A percentile compares a stretch with the other conserved stretches of the same genome.
Evolutionary conservation across 2,888 invertebrate genomes (phyloP).

Genomic region (Synanthedon tipuliformis): DNA sequence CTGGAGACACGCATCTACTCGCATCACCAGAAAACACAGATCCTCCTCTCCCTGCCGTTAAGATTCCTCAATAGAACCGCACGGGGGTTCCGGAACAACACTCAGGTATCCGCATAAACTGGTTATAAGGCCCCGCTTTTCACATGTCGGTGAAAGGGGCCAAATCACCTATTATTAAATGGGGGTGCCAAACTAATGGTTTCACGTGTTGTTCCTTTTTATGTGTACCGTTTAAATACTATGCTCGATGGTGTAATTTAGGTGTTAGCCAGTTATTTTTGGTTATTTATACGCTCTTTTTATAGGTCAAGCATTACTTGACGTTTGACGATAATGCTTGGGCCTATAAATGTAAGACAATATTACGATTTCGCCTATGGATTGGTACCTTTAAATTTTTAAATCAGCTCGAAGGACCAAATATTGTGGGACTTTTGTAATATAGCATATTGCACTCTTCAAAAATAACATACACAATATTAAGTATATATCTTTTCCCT

Average conservation of each 20-base stretch:
- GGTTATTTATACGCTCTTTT: neutral
- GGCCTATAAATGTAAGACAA: no score
- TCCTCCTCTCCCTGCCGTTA: constrained; percentile 16
- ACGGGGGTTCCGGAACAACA: constrained; percentile 6
- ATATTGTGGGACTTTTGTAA: no score
- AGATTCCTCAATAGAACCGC: neutral
- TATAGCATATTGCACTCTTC: no score
- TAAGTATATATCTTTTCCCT: no score
- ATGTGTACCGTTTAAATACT: constrained; percentile 53
- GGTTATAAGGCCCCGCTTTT: constrained; percentile 19
- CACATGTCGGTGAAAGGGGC: constrained; percentile 37
- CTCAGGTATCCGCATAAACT: constrained; percentile 23
- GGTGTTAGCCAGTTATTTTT: constrained; percentile 30
- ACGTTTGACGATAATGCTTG: no score
- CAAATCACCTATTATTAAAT: constrained; percentile 63
- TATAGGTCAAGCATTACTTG: neutral
- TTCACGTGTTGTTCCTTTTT: constrained; percentile 61
- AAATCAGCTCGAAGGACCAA: no score
- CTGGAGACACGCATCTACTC: constrained; percentile 46
- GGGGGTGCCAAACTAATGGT: constrained; percentile 63
- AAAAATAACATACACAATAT: no score
- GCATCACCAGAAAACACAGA: constrained; percentile 22
- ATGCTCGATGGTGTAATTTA: constrained; percentile 53
- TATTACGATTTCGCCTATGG: no score
- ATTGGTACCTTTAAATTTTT: no score